Percentiles rank a stretch among this genome's conserved stretches.
Evolutionary conservation across 2,888 invertebrate genomes (phyloP).

Genomic region (Autographa pulchrina): DNA sequence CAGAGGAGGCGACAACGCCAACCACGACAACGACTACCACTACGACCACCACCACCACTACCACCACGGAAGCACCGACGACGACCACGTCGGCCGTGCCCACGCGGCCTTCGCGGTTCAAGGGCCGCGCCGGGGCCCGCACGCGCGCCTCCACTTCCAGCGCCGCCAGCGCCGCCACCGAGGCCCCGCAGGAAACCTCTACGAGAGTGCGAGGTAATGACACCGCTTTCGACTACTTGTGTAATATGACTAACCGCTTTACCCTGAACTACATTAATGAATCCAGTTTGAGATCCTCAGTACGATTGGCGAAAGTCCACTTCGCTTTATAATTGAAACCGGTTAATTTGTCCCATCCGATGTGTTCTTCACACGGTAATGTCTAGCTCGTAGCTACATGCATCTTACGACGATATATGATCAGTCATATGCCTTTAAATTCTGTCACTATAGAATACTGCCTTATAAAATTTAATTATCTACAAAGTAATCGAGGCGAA

Average conservation of each 20-base stretch:
- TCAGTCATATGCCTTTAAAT: neutral
- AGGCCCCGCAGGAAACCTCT: constrained; percentile 82
- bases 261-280: constrained; percentile 59
- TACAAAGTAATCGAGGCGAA: no score
- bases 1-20: constrained; percentile 87
- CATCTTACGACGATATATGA: constrained; percentile 7
- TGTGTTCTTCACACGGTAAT: constrained; percentile 22
- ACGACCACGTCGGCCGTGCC: constrained; percentile 82
- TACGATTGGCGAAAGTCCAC: constrained; percentile 51
- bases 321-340: constrained; percentile 42
- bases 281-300: constrained; percentile 54
- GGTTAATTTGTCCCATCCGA: constrained; percentile 40
- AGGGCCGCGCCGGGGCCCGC: constrained; percentile 81
- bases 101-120: constrained; percentile 85
- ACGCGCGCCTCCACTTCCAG: constrained; percentile 83
- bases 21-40: constrained; percentile 89
- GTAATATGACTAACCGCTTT: constrained; percentile 47
- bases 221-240: constrained; percentile 31
- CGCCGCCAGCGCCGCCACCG: constrained; percentile 78
- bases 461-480: no score
- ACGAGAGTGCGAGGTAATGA: constrained; percentile 86
- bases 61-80: constrained; percentile 83
- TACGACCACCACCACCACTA: constrained; percentile 89
- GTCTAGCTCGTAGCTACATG: constrained; percentile 21
- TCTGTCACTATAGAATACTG: no score